Percentiles rank a stretch among this genome's conserved stretches.
Evolutionary conservation across 2,797 vertebrate species (phyloP).

Genomic region (Enteromius treurensis): DNA sequence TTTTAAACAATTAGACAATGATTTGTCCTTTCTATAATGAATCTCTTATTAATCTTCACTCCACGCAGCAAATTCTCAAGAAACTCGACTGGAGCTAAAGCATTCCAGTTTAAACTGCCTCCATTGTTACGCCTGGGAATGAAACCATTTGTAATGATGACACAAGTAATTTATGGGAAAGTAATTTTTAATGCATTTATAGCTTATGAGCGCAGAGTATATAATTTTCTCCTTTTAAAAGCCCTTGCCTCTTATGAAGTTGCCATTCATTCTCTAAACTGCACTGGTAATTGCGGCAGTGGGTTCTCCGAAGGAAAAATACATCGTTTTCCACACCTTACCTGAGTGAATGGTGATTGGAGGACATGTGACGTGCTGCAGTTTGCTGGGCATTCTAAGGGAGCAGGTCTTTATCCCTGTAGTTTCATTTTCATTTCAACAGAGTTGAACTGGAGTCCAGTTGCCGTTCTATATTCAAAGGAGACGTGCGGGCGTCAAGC

Average conservation of each 20-base stretch:
- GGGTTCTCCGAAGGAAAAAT: not conserved
- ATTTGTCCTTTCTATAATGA: conserved; percentile 29
- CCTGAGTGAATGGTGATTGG: conserved; percentile 3
- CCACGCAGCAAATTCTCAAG: not conserved
- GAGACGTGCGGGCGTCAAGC: not conserved
- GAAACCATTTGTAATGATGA: conserved; percentile 43
- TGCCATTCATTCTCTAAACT: conserved; percentile 9
- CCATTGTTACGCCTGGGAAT: conserved; percentile 39
- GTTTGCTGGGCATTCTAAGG: not conserved
- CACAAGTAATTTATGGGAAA: conserved; percentile 42
- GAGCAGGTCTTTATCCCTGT: conserved; percentile 34
- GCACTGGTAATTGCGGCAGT: not conserved
- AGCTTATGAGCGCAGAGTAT: conserved; percentile 18
- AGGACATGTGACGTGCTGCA: not conserved
- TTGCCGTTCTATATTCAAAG: conserved; percentile 23
- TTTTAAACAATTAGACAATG: conserved; percentile 26
- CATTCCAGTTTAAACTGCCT: conserved; percentile 23
- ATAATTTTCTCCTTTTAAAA: conserved; percentile 38
- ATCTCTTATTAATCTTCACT: conserved; percentile 35
- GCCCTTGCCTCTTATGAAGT: conserved; percentile 4
- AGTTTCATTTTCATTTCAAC: conserved; percentile 16
- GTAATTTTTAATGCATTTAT: conserved; percentile 47
- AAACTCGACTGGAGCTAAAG: conserved; percentile 10
- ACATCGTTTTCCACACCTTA: not conserved
- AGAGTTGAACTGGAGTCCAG: conserved; percentile 4